These are phyloP conservation scores for Hirtodrosophila confusa DNA, from an alignment of 2,888 invertebrate genomes.

Conservation along the genomic window DNA sequence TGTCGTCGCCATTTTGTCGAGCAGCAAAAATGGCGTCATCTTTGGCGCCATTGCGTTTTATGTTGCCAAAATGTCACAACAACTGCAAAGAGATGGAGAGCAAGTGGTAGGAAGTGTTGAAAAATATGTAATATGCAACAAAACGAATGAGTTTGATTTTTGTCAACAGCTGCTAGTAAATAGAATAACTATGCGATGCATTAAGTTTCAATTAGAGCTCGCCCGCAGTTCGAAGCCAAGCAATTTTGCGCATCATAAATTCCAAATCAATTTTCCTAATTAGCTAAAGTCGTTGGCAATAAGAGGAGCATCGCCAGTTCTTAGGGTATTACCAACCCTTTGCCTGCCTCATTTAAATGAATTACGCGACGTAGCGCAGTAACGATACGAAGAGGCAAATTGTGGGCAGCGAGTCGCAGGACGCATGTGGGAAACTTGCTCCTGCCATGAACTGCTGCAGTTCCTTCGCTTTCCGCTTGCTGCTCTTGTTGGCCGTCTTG, in stretches of 20 bases:
- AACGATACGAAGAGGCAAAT: not conserved
- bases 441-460: not conserved
- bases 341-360: constrained; percentile 47
- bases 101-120: constrained; percentile 49
- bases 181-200: constrained; percentile 53
- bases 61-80: constrained; percentile 75
- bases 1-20: constrained; percentile 75
- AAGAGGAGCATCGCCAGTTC: constrained; percentile 20
- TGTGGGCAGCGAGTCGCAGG: constrained; percentile 1
- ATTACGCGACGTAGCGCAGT: constrained; percentile 35
- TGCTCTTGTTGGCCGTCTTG: constrained; percentile 35
- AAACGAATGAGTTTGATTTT: constrained; percentile 35
- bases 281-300: constrained; percentile 66
- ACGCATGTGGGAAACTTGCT: constrained; percentile 19
- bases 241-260: constrained; percentile 80
- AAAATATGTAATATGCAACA: constrained; percentile 48
- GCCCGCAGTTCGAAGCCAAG: constrained; percentile 11
- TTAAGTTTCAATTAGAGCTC: constrained; percentile 68
- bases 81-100: constrained; percentile 51
- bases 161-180: constrained; percentile 41
- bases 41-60: constrained; percentile 80
- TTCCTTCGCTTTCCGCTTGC: constrained; percentile 5
- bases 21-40: constrained; percentile 79
- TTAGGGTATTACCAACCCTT: constrained; percentile 13
- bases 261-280: constrained; percentile 82